Conservation (phyloP, 2,113 vertebrate species). For the Muntiacus reevesi region DNA sequence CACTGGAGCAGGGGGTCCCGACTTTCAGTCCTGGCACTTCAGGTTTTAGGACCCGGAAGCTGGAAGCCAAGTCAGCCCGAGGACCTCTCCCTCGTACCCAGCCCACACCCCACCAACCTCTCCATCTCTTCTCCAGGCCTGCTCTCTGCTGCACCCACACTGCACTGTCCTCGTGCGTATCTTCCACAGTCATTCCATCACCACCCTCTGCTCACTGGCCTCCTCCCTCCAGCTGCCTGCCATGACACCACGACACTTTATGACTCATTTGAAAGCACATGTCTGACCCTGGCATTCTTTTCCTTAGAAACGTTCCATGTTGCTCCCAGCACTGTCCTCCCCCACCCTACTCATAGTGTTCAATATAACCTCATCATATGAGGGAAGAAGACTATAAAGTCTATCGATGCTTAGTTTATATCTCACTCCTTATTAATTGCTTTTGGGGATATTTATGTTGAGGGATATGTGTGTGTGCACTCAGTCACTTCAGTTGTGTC, state of each 20-base stretch:
- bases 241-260: neutral
- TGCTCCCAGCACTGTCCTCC: neutral
- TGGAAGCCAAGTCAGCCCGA: neutral
- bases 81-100: neutral
- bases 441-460: neutral
- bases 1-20: neutral
- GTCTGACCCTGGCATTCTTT: neutral
- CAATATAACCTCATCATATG: neutral
- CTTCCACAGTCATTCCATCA: rapidly evolving
- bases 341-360: too few relatives aligned
- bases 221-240: neutral
- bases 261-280: rapidly evolving
- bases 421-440: neutral
- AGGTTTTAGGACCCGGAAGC: neutral
- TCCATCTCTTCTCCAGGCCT: neutral
- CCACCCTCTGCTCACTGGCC: too few relatives aligned
- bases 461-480: neutral
- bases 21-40: neutral
- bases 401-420: neutral
- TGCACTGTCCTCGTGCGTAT: rapidly evolving
- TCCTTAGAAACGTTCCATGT: neutral
- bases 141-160: neutral
- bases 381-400: neutral
- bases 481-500: neutral
- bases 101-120: neutral